Evolutionary conservation across 2,797 vertebrate genomes (phyloP).

Genomic region (Sorex maritimensis): DNA sequence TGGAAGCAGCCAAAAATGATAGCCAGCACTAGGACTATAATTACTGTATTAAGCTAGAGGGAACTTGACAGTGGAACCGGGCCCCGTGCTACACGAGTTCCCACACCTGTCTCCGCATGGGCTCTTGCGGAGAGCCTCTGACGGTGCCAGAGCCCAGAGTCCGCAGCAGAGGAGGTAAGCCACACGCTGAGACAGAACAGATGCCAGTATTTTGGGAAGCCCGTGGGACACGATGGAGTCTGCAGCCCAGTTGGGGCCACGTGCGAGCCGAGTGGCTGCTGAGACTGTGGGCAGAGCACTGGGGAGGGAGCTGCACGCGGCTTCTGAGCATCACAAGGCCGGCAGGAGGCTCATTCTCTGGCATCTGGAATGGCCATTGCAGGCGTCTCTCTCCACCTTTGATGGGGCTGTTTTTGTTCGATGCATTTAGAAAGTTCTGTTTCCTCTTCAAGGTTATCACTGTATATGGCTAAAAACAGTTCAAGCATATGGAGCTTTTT

Average conservation of each 20-base stretch:
- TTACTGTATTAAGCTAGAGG: constrained; percentile 4
- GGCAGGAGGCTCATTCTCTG: not conserved
- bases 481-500: constrained; percentile 57
- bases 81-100: not conserved
- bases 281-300: not conserved
- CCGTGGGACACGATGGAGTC: not conserved
- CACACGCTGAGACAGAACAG: not conserved
- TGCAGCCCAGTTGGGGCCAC: not conserved
- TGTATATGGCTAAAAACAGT: constrained; percentile 60
- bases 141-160: not conserved
- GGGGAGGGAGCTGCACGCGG: not conserved
- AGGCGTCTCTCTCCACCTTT: constrained; percentile 13
- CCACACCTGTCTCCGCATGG: not conserved
- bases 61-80: constrained; percentile 46
- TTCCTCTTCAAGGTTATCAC: constrained; percentile 45
- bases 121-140: not conserved
- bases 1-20: constrained; percentile 50
- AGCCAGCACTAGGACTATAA: constrained; percentile 1
- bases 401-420: constrained; percentile 57
- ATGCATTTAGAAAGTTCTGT: constrained; percentile 49
- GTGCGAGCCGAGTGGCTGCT: not conserved
- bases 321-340: not conserved
- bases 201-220: not conserved
- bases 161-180: not conserved
- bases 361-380: not conserved